These are phyloP conservation scores for Ophioninae sp. DNA, from an alignment of 2,888 invertebrate genomes.

Conservation along the genomic window DNA sequence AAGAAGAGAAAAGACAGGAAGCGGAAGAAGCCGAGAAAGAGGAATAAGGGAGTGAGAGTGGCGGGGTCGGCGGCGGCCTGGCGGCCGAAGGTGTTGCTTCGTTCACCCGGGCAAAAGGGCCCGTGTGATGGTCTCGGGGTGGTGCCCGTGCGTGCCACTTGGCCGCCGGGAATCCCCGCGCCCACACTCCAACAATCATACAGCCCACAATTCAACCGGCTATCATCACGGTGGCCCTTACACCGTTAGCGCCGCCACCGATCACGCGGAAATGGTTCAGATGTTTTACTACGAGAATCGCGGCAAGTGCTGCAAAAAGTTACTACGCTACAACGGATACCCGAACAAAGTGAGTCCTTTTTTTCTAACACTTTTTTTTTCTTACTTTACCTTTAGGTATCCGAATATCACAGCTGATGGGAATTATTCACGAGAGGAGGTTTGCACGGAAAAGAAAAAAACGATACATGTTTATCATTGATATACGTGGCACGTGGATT, in stretches of 20 bases:
- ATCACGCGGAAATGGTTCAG: conserved; percentile 83
- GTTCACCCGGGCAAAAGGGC: conserved; percentile 69
- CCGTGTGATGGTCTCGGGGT: conserved; percentile 80
- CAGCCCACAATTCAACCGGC: conserved; percentile 62
- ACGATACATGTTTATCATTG: too few species aligned
- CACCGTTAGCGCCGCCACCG: conserved; percentile 78
- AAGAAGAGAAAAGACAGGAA: conserved; percentile 25
- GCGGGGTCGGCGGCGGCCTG: conserved; percentile 59
- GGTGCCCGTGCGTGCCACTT: conserved; percentile 82
- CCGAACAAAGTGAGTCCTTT: conserved; percentile 87
- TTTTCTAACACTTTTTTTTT: not conserved
- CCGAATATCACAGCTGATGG: too few species aligned
- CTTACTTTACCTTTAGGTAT: not conserved
- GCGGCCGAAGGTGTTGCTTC: conserved; percentile 64
- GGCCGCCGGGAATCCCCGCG: conserved; percentile 80
- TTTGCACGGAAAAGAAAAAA: not conserved
- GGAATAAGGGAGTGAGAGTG: conserved; percentile 44
- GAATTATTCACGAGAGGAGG: not conserved
- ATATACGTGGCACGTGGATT: too few species aligned
- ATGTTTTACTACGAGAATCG: conserved; percentile 89
- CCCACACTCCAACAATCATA: conserved; percentile 69
- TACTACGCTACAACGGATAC: conserved; percentile 90
- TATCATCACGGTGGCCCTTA: conserved; percentile 76
- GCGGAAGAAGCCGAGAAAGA: conserved; percentile 9
- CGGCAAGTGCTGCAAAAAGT: conserved; percentile 91